These are phyloP conservation scores for Silvanus unidentatus DNA, from an alignment of 2,888 invertebrate species.

Conservation along the genomic window DNA sequence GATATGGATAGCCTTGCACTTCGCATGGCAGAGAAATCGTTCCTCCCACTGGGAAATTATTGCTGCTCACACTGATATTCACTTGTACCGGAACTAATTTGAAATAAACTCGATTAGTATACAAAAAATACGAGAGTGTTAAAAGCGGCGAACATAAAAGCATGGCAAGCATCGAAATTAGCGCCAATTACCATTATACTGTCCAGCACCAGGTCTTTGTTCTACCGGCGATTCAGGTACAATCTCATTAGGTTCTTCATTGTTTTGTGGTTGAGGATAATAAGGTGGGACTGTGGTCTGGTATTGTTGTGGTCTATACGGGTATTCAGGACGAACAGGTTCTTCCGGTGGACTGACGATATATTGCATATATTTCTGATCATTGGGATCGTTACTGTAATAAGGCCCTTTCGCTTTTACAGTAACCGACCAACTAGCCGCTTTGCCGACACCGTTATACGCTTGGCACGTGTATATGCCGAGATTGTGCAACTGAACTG, in stretches of 20 bases:
- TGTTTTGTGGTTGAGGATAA: constrained; percentile 22
- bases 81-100: constrained; percentile 60
- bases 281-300: constrained; percentile 29
- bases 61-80: constrained; percentile 54
- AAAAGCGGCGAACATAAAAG: background rate
- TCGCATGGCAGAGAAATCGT: constrained; percentile 68
- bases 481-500: constrained; percentile 64
- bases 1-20: constrained; percentile 71
- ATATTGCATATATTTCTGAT: constrained; percentile 56
- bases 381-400: constrained; percentile 52
- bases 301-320: constrained; percentile 42
- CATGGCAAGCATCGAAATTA: too few species aligned
- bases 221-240: constrained; percentile 17
- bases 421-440: constrained; percentile 70
- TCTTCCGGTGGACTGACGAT: constrained; percentile 50
- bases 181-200: background rate
- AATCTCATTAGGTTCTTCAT: constrained; percentile 27
- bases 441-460: constrained; percentile 68
- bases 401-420: constrained; percentile 69
- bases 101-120: constrained; percentile 1
- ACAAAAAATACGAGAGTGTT: background rate
- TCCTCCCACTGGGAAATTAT: constrained; percentile 58
- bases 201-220: constrained; percentile 2
- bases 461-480: constrained; percentile 88
- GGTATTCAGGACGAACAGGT: constrained; percentile 36